A percentile compares a stretch with the other conserved stretches of the same genome.
Evolutionary conservation across 2,888 invertebrate species (phyloP).

Genomic region (Rhynchonema sp.): DNA sequence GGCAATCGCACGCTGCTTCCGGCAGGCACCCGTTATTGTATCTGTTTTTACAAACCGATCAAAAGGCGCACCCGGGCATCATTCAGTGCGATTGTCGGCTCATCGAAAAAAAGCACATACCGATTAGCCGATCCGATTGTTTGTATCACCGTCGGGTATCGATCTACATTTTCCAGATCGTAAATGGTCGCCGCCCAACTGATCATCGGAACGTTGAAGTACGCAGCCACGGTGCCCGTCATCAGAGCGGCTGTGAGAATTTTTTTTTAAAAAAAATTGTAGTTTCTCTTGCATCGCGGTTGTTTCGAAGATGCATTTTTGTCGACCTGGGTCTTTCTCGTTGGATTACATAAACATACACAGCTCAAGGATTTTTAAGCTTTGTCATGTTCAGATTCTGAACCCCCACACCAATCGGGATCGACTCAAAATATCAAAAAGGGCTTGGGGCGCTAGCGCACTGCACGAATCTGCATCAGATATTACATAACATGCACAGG

Average conservation of each 20-base stretch:
- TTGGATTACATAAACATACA: too few species aligned
- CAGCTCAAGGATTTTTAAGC: too few species aligned
- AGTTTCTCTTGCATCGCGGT: too few species aligned
- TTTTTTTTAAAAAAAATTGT: background rate
- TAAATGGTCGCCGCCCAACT: conserved; percentile 3
- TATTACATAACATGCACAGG: too few species aligned
- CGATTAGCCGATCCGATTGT: background rate
- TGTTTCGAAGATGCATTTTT: too few species aligned
- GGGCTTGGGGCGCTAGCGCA: background rate
- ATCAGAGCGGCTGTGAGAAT: background rate
- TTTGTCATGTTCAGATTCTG: too few species aligned
- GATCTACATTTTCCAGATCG: background rate
- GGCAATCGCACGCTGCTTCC: background rate
- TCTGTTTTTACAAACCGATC: too few species aligned
- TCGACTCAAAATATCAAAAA: background rate
- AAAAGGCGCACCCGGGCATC: too few species aligned
- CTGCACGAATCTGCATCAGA: too few species aligned
- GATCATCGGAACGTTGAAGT: conserved; percentile 5
- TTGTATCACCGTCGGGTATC: background rate
- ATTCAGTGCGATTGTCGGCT: background rate
- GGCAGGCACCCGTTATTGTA: background rate
- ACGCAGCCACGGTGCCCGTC: background rate
- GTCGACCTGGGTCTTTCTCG: too few species aligned
- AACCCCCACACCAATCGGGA: too few species aligned
- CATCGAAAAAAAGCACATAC: background rate